These are phyloP conservation scores for Nomia melanderi DNA, from an alignment of 1,140 invertebrate genomes.

Conservation along the genomic window DNA sequence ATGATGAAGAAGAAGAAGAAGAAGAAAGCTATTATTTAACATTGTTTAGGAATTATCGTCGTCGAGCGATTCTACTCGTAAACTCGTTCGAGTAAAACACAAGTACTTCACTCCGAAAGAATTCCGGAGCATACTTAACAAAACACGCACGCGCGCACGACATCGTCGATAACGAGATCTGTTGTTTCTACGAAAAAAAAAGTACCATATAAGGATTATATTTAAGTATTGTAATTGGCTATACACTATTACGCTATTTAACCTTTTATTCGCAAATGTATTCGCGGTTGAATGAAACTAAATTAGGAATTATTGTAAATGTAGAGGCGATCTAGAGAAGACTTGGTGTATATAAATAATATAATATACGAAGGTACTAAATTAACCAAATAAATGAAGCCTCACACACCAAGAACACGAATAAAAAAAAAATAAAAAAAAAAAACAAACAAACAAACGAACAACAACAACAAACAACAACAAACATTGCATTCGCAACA, in stretches of 20 bases:
- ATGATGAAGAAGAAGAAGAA: too few relatives aligned
- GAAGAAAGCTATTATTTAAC: constrained; percentile 57
- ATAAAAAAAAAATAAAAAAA: not conserved
- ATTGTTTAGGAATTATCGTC: constrained; percentile 62
- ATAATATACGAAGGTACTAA: constrained; percentile 76
- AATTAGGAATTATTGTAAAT: constrained; percentile 61
- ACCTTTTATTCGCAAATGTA: constrained; percentile 61
- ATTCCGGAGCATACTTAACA: constrained; percentile 53
- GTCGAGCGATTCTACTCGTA: constrained; percentile 53
- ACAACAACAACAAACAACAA: not conserved
- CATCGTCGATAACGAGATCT: constrained; percentile 70
- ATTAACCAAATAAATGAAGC: constrained; percentile 67
- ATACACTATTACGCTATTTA: constrained; percentile 66
- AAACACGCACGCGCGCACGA: constrained; percentile 42
- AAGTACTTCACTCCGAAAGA: constrained; percentile 54
- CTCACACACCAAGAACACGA: constrained; percentile 58
- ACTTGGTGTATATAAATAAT: constrained; percentile 75
- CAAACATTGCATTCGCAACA: too few relatives aligned
- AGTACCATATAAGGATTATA: constrained; percentile 69
- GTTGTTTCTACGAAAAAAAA: constrained; percentile 69
- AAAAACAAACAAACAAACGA: not conserved
- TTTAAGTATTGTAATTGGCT: constrained; percentile 74
- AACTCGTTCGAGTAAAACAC: constrained; percentile 56
- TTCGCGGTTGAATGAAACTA: constrained; percentile 61
- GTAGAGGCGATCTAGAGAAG: constrained; percentile 64